A percentile compares a stretch with the other conserved stretches of the same genome.
Conservation (phyloP, 2,888 invertebrate genomes). For the Busseola fusca region DNA sequence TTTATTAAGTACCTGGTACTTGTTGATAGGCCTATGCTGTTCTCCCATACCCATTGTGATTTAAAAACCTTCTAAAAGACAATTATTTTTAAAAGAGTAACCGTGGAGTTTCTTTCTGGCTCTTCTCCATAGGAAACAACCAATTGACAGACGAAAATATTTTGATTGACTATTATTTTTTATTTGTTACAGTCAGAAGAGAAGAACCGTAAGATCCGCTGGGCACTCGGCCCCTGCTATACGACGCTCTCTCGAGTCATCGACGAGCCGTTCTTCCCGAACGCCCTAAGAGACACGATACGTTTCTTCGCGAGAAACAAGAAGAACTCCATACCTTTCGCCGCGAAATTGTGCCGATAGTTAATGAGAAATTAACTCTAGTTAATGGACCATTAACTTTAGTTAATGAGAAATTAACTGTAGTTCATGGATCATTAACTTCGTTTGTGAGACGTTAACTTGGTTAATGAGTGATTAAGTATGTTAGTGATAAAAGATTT, state of each 20-base stretch:
- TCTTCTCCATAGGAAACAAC: too few species aligned
- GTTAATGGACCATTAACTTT: not conserved
- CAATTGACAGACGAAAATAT: too few species aligned
- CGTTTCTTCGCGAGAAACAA: conserved; percentile 61
- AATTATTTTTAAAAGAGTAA: too few species aligned
- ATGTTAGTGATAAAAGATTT: conserved; percentile 6
- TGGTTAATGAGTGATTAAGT: conserved; percentile 3
- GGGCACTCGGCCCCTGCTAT: conserved; percentile 90
- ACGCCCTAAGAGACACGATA: conserved; percentile 76
- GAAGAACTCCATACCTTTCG: conserved; percentile 30
- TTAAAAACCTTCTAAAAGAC: too few species aligned
- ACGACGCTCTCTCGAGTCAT: conserved; percentile 81
- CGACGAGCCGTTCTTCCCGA: conserved; percentile 71
- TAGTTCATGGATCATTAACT: not conserved
- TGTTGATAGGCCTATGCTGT: too few species aligned
- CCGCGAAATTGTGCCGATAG: conserved; percentile 46
- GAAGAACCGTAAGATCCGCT: conserved; percentile 89
- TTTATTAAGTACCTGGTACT: too few species aligned
- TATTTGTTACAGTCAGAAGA: conserved; percentile 90
- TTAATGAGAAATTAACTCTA: not conserved
- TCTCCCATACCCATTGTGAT: too few species aligned
- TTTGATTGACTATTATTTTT: too few species aligned
- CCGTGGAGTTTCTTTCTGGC: too few species aligned
- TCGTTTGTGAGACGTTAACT: not conserved
- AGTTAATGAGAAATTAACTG: not conserved